A percentile compares a stretch with the other conserved stretches of the same genome.
Evolutionary conservation across 2,113 vertebrate species (phyloP).

Genomic region (Centropus bengalensis): DNA sequence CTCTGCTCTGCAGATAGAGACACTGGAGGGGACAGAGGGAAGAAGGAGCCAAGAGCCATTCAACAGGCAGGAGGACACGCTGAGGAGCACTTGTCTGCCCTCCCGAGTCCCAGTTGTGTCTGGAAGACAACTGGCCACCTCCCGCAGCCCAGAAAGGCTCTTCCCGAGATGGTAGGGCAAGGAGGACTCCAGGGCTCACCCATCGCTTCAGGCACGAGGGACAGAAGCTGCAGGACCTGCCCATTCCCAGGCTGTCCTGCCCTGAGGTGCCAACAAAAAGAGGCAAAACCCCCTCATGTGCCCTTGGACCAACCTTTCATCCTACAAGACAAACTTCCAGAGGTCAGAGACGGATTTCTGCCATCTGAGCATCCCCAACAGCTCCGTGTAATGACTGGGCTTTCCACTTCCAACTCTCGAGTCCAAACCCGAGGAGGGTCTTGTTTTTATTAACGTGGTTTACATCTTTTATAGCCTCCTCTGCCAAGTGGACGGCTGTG

Average conservation of each 20-base stretch:
- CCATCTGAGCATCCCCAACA: not conserved
- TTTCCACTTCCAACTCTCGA: not conserved
- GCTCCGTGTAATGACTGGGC: not conserved
- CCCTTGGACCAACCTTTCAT: no score
- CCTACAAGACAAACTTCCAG: fast-evolving
- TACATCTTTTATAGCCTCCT: not conserved
- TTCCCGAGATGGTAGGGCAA: not conserved
- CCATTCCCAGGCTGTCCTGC: fast-evolving
- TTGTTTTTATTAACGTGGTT: constrained; percentile 51
- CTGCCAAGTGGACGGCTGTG: constrained; percentile 10
- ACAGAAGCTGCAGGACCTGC: not conserved
- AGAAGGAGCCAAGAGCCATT: not conserved
- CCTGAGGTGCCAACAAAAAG: not conserved
- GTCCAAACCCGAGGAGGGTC: not conserved
- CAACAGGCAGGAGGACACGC: fast-evolving
- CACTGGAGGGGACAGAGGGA: fast-evolving
- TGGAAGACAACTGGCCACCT: fast-evolving
- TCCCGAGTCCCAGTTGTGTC: fast-evolving
- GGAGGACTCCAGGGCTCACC: not conserved
- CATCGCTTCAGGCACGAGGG: fast-evolving
- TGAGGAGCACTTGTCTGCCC: fast-evolving
- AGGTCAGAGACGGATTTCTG: not conserved
- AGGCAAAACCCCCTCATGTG: not conserved
- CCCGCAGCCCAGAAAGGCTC: not conserved
- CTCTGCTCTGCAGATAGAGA: not conserved